Evolutionary conservation across 2,797 vertebrate genomes (phyloP).

Genomic region (Buphagus erythrorhynchus): DNA sequence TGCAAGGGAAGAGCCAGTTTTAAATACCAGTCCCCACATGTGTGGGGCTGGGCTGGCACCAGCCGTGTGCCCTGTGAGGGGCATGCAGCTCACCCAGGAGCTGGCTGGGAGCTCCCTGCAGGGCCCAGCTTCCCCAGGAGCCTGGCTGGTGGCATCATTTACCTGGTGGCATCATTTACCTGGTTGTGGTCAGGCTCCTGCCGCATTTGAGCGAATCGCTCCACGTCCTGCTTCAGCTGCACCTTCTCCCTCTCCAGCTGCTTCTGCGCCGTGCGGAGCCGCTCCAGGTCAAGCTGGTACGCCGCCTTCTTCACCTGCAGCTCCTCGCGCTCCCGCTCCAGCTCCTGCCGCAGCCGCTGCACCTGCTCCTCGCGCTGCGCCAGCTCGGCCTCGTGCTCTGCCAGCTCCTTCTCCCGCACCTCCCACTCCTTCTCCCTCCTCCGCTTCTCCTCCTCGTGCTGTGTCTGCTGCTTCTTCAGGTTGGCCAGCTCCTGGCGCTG

Average conservation of each 20-base stretch:
- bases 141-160: neutral
- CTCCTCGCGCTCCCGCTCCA: conserved; percentile 83
- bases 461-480: conserved; percentile 89
- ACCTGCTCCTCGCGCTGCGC: conserved; percentile 81
- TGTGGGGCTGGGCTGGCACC: neutral
- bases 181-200: conserved; percentile 57
- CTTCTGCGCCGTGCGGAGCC: conserved; percentile 86
- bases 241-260: conserved; percentile 89
- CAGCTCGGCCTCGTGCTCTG: conserved; percentile 80
- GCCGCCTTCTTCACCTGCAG: conserved; percentile 83
- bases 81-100: neutral
- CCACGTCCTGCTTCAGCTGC: conserved; percentile 80
- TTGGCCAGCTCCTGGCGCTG: conserved; percentile 93
- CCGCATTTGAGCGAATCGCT: conserved; percentile 77
- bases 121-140: neutral
- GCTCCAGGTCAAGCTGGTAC: conserved; percentile 91
- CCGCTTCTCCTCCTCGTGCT: conserved; percentile 88
- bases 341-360: conserved; percentile 70
- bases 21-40: accelerated
- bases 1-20: neutral
- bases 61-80: neutral
- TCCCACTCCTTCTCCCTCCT: conserved; percentile 88
- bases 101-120: neutral
- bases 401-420: conserved; percentile 82
- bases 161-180: conserved; percentile 68